Evolutionary conservation across 2,113 vertebrate species (phyloP), one percentile per base, ranked within the genome.

Genomic region (Myotis brandtii): DNA sequence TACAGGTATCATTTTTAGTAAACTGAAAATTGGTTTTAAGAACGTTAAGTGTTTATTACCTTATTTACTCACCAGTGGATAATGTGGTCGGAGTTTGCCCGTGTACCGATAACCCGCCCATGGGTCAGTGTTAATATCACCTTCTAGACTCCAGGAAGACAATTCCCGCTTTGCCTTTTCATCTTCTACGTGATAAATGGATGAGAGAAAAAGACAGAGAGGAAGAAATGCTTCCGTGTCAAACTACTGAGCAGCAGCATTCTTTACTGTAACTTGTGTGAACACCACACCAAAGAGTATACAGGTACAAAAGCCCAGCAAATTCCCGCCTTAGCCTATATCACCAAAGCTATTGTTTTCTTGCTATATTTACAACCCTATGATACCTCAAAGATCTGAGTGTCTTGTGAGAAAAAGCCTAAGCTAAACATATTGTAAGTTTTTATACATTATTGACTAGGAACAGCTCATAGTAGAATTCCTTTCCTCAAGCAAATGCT

Each of bases 81-180:
- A 99, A 98, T 99, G 97, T 43, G 99, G 99, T 91, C 98, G 99
- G 86, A 99, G 99, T 98, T 99, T 99, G 64, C 99, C 99, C 48
- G 99, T 99, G 66, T 99, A 99, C 70, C 99, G 98, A 98, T 99
- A 99, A 50, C 99, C 99, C 87, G 99, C 98, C 99, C 99, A 99
- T 3, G 99, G 99, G 97, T 99, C 99, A 94, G 99, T 99, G 98
- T 99, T 99, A 88, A 99, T 86, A 3, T 99, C 99, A 6, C 99
- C 99, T 98, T 99, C 99, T 87, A 99, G 95, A 66, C 98, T 99
- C 98, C 99, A 99, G 5, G 98, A 98, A 46, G 98, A 98, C 73
- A 98, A 97, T 95, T 99, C 99, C 97, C 98, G 98, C 92, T 99
- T 99, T 54, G 98, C 98, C 98, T 99, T 99, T 96, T 99, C 99